Evolutionary conservation across 2,797 vertebrate species (phyloP).

Genomic region (Dendrocincla tyrannina): DNA sequence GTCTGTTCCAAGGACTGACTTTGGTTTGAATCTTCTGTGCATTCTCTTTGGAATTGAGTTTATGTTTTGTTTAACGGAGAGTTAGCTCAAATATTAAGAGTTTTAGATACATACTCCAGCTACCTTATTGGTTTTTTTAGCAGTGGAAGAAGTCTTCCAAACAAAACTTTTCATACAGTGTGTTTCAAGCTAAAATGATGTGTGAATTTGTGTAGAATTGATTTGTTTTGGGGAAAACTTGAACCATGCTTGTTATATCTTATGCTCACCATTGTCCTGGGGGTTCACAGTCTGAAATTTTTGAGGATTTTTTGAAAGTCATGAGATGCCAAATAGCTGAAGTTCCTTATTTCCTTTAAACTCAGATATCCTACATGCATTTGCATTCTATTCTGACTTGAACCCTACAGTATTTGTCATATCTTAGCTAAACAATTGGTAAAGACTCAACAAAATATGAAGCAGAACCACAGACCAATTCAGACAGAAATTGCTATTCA

Average conservation of each 20-base stretch:
- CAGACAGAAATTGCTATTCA: background rate
- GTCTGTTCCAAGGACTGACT: background rate
- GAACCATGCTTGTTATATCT: background rate
- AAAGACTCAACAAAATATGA: background rate
- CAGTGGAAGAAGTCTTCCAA: background rate
- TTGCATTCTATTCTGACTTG: background rate
- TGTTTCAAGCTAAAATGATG: background rate
- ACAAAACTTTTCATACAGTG: background rate
- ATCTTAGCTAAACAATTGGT: background rate
- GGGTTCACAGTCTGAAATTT: background rate
- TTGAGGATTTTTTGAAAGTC: background rate
- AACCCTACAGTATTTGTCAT: background rate
- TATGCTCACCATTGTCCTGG: background rate
- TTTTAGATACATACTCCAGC: background rate
- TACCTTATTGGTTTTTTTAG: background rate
- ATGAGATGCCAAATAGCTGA: background rate
- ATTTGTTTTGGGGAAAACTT: background rate
- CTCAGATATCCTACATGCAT: background rate
- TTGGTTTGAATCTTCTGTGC: background rate
- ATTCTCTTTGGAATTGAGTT: background rate
- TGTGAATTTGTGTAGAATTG: background rate
- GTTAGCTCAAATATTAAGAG: background rate
- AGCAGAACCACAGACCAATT: background rate
- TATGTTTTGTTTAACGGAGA: background rate
- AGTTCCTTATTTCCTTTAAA: background rate